Base-by-base conservation (phyloP, 2,797 vertebrate species). In the Lates japonicus region DNA sequence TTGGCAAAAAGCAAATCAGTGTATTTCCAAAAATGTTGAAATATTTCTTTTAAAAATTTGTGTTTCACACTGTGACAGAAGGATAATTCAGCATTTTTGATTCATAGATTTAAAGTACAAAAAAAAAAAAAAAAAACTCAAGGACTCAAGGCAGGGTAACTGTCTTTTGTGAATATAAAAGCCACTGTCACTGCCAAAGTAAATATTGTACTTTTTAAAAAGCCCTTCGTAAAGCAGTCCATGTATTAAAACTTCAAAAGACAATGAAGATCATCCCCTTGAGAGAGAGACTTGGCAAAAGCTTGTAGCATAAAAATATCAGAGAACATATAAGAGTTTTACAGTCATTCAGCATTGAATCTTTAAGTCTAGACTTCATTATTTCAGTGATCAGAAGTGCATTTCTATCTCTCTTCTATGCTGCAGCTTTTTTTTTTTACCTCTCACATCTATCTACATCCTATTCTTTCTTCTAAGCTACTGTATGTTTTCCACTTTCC, bases 231-330 rank as follows among this genome's bases (percentile, higher is more conserved):
- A 54, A 58, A 68, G 57, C 41, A 25, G 31, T 39, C 52, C 14
- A 37, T 25, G n/a, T 46, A 60, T 19, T 72, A 49, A 48, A 70
- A 71, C 49, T 62, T 49, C 8, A 74, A 76, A 69, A 62, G 17
- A 77, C 33, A 57, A 20, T 25, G 31, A 35, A 68, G 57, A 54
- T 42, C n/a, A 20, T 59, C 14, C 35, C 37, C 57, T 69, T 52
- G 25, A 74, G 61, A 39, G 70, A 73, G 48, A 81, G 22, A 65
- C 48, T 39, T 25, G 25, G 51, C 35, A 70, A 74, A 67, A 67
- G 54, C 54, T 62, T 20, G 20, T 60, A 58, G 58, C 3, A 3
- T 7, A 13, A 29, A 5, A 75, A 67, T 51, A 35, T 46, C 46
- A 57, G 22, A 54, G 17, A 69, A 64, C 17, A 33, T 57, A 57